Conservation (phyloP, 2,797 vertebrate species). For the Calcarius lapponicus region DNA sequence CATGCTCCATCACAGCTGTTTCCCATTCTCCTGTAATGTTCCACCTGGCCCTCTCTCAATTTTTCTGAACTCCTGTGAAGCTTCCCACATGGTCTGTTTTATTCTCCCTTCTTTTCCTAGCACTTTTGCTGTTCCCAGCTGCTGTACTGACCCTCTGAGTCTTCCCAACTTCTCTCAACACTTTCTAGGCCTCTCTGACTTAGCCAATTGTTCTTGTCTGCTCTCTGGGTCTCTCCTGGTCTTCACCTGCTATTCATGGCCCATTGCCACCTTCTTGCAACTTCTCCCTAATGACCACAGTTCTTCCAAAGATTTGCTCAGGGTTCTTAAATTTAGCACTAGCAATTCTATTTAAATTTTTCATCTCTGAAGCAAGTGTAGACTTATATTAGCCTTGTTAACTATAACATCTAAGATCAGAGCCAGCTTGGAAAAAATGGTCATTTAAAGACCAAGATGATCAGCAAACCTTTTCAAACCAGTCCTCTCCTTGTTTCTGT, state of each 20-base stretch:
- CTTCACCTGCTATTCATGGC: constrained; percentile 49
- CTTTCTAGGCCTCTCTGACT: constrained; percentile 13
- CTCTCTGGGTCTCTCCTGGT: constrained; percentile 14
- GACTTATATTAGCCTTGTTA: background rate
- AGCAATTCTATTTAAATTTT: constrained; percentile 34
- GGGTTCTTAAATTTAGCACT: constrained; percentile 7
- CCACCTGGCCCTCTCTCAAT: constrained; percentile 61
- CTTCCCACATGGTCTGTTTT: constrained; percentile 56
- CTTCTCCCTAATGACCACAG: background rate
- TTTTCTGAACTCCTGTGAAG: constrained; percentile 60
- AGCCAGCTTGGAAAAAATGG: background rate
- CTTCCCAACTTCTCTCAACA: constrained; percentile 52
- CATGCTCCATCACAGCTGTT: constrained; percentile 61
- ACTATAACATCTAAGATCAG: background rate
- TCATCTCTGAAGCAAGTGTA: constrained; percentile 32
- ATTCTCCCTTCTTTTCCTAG: constrained; percentile 34
- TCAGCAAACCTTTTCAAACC: background rate
- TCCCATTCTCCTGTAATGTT: constrained; percentile 62
- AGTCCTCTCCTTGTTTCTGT: background rate
- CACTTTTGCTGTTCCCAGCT: constrained; percentile 50
- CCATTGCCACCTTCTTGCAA: constrained; percentile 13
- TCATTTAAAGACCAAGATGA: background rate
- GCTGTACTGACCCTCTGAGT: background rate
- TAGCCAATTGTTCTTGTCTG: constrained; percentile 30
- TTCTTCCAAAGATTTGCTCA: constrained; percentile 37